Conservation (phyloP, 2,888 invertebrate species). For the Drosophila putrida region DNA sequence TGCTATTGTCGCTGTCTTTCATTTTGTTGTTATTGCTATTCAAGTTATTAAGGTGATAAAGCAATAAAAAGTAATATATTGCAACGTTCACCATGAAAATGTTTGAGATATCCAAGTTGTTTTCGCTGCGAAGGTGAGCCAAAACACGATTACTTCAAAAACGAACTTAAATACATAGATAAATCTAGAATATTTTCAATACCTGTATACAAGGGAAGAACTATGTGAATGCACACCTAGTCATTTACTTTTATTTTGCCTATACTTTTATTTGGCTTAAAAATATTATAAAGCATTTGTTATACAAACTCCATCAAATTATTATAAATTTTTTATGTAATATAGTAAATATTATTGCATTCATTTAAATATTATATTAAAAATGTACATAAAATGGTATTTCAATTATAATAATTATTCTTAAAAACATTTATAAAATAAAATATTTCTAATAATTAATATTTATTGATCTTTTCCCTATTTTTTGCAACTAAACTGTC, state of each 20-base stretch:
- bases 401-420: no score
- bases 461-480: no score
- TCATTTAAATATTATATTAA: no score
- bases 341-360: no score
- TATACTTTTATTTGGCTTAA: not conserved
- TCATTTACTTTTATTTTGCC: not conserved
- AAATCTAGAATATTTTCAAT: not conserved
- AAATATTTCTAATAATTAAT: no score
- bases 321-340: no score
- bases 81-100: slow-evolving; percentile 70
- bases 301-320: no score
- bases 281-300: no score
- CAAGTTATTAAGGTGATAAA: slow-evolving; percentile 31
- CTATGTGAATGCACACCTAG: not conserved
- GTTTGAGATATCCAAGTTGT: slow-evolving; percentile 84
- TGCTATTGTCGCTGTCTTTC: slow-evolving; percentile 12
- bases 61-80: slow-evolving; percentile 17
- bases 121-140: slow-evolving; percentile 82
- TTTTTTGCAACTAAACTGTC: no score
- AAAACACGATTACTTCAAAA: not conserved
- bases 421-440: no score
- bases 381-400: no score
- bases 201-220: not conserved
- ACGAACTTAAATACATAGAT: not conserved
- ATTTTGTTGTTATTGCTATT: slow-evolving; percentile 19